phyloP scores from a whole-genome alignment of 2,888 invertebrate species.

The Platyscelio sp. region DNA sequence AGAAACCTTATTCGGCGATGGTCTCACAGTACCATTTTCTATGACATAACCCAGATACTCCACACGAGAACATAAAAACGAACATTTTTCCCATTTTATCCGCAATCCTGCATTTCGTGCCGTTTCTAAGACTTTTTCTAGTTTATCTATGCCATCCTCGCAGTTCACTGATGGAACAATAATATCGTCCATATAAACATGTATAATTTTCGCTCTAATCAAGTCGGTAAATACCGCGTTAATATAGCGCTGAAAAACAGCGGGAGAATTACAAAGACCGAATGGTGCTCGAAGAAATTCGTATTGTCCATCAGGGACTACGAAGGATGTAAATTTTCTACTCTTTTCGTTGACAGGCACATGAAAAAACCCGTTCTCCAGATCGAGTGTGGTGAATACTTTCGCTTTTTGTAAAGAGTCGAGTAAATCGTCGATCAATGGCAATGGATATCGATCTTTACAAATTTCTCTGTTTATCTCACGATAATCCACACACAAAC shows the following conservation, averaged over 20 bases:
- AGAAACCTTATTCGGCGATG: not conserved
- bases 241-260: constrained; percentile 8
- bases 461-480: constrained; percentile 76
- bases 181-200: constrained; percentile 3
- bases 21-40: constrained; percentile 1
- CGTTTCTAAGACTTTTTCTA: not conserved
- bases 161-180: constrained; percentile 6
- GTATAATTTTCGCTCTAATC: not conserved
- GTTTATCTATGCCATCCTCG: not conserved
- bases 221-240: not conserved
- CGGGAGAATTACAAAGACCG: constrained; percentile 2
- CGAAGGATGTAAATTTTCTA: constrained; percentile 1
- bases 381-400: constrained; percentile 1
- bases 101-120: constrained; percentile 5
- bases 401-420: not conserved
- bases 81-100: constrained; percentile 22
- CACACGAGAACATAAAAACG: not conserved
- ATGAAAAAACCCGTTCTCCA: no score
- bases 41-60: constrained; percentile 24
- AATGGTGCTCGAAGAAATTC: constrained; percentile 23
- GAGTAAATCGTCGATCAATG: constrained; percentile 13
- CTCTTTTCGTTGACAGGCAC: not conserved
- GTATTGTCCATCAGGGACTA: constrained; percentile 19
- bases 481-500: constrained; percentile 47
- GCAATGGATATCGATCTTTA: constrained; percentile 69